These are phyloP conservation scores for Amblyjoppa proteus DNA, from an alignment of 2,888 invertebrate species.

Conservation along the genomic window DNA sequence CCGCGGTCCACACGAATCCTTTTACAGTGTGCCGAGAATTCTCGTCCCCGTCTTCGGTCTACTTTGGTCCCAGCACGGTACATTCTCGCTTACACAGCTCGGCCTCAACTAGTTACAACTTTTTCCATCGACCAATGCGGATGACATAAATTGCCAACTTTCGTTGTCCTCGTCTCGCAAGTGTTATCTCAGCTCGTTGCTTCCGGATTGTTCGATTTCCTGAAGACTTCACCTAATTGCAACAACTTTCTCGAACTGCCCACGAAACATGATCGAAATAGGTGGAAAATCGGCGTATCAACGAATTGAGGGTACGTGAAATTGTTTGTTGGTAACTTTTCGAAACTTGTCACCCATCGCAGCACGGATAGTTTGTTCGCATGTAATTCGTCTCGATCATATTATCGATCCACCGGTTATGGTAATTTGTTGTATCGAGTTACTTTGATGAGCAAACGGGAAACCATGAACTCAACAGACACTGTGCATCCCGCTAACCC, in stretches of 20 bases:
- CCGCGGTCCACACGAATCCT: slow-evolving; percentile 6
- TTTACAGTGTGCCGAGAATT: slow-evolving; percentile 46
- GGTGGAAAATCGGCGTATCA: background rate
- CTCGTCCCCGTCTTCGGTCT: slow-evolving; percentile 5
- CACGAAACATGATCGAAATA: slow-evolving; percentile 12
- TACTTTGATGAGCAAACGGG: background rate
- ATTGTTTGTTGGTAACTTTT: background rate
- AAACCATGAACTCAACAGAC: background rate
- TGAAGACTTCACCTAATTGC: slow-evolving; percentile 43
- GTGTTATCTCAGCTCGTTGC: slow-evolving; percentile 21
- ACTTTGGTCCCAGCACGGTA: slow-evolving; percentile 51
- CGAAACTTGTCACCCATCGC: background rate
- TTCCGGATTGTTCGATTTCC: slow-evolving; percentile 51
- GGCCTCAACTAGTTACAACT: slow-evolving; percentile 76
- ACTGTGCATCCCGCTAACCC: background rate
- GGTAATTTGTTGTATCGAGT: background rate
- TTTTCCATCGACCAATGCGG: slow-evolving; percentile 75
- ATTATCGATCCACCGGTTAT: background rate
- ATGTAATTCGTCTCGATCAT: background rate
- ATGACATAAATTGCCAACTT: slow-evolving; percentile 3
- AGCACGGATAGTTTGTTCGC: background rate
- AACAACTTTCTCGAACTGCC: slow-evolving; percentile 42
- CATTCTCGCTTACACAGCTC: slow-evolving; percentile 69
- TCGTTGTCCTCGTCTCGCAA: slow-evolving; percentile 34
- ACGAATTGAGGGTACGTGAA: slow-evolving; percentile 7